Base-by-base conservation (phyloP, 1,140 invertebrate genomes). In the Galleria mellonella region DNA sequence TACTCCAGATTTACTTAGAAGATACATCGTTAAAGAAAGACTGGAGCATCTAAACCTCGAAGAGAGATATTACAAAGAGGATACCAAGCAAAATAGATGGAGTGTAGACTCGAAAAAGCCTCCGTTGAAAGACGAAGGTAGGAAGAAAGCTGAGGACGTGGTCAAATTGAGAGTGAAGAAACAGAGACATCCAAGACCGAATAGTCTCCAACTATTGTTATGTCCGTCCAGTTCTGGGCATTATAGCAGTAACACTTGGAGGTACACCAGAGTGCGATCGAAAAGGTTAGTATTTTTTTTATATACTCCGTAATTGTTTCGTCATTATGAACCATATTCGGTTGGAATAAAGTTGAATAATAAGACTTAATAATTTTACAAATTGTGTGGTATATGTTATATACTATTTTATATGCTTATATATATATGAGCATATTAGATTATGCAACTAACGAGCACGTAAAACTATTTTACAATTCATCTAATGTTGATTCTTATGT, bases 241-340 rank as follows among this genome's bases (percentile, higher is more conserved):
- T 41, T 83, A 82, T 37, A 82, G 75, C 54, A 85, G 82, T 36
- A 72, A 72, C 41, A 85, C 82, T 1, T 85, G 82, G 79, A 63
- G 79, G 38, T 85, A 85, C 40, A 85, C 79, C 30, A 63, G 82
- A 49, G 76, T 83, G 8, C 60, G 82, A 32, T 85, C 82, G 0
- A 82, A 81, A 44, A 85, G 82, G 82, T 85, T 45, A 46, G 69
- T 72, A 40, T 42, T 45, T 28, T 42, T 13, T 32, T 17, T 14
- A n/a, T n/a, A 32, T 23, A 3, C 17, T 23, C 17, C n/a, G n/a
- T n/a, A n/a, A n/a, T 23, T 6, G 17, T 23, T 23, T 3, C 17
- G 2, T n/a, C n/a, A n/a, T n/a, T n/a, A n/a, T n/a, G n/a, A 23
- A 6, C 6, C 17, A 23, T 3, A 23, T 23, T 23, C 17, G 17